These are phyloP conservation scores for Poliocrania exsul DNA, from an alignment of 2,797 vertebrate genomes.

Conservation along the genomic window DNA sequence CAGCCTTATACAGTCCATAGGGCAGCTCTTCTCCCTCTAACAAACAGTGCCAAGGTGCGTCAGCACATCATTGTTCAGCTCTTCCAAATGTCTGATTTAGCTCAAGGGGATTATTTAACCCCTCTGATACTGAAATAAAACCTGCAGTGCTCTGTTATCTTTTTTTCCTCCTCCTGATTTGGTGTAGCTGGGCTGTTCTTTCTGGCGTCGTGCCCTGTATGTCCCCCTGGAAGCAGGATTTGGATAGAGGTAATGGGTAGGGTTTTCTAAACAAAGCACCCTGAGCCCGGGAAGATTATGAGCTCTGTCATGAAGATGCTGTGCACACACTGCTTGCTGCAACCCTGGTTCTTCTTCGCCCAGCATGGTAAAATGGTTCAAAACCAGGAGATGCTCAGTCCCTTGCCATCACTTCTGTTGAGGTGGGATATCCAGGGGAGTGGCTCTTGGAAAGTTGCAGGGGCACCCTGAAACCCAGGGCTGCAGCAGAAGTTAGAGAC, in stretches of 20 bases:
- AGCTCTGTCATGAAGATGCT: not conserved
- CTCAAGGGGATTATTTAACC: not conserved
- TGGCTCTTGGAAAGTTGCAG: not conserved
- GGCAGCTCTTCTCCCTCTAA: not conserved
- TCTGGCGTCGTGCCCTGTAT: not conserved
- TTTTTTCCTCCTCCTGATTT: not conserved
- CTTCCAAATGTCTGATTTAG: not conserved
- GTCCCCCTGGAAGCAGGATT: not conserved
- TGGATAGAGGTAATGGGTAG: not conserved
- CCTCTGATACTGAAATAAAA: not conserved
- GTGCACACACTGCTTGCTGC: accelerated
- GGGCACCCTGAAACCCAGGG: not conserved
- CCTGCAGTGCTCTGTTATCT: not conserved
- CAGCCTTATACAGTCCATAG: not conserved
- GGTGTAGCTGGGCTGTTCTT: not conserved
- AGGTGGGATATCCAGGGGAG: not conserved
- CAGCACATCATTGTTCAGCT: not conserved
- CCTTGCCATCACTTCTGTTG: not conserved
- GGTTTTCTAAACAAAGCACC: not conserved
- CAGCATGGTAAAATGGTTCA: not conserved
- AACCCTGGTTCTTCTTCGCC: not conserved
- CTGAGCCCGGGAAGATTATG: not conserved
- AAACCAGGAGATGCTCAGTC: not conserved
- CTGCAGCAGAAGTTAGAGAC: not conserved
- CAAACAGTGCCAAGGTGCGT: not conserved